Base-by-base conservation (phyloP, 2,888 invertebrate species). In the Rhabditoides inermis region DNA sequence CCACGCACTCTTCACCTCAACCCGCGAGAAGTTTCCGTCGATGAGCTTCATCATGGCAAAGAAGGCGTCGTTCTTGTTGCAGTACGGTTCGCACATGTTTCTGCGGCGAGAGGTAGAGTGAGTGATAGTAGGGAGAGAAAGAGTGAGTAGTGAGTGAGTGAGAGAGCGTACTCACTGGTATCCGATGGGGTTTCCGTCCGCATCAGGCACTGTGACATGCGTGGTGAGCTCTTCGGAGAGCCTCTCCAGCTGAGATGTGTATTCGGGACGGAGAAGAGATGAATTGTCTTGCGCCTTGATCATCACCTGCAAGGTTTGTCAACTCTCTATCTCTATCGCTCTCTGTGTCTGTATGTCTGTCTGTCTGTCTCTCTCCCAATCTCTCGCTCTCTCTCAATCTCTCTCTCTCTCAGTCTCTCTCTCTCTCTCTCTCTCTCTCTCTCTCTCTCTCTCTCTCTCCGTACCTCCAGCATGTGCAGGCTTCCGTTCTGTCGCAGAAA, bases 401-500 rank as follows among this genome's bases (percentile, higher is more conserved):
- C 22, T 46, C 37, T 49, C 39, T 22, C 7, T n/a, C 15, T 44
- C 26, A 25, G 22, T 40, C 1, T 40, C 10, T 40, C 18, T 40
- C 22, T 25, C 23, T 45, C 18, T 30, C 28, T 27, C 6, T 27
- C 2, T 42, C 1, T 22, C 26, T 18, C 26, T n/a, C n/a, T n/a
- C n/a, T n/a, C n/a, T n/a, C n/a, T 32, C 15, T n/a, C n/a, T n/a
- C n/a, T n/a, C n/a, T n/a, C n/a, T n/a, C n/a, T n/a, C n/a, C n/a
- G n/a, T n/a, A 68, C 65, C 53, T 68, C 65, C 35, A 68, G 56
- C 65, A 68, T 65, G 48, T 65, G 57, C 30, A 65, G 55, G 30
- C 63, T 61, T 42, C 68, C 68, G 49, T 68, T 64, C 49, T 68
- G 65, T 40, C 58, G 52, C n/a, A 68, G 55, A 39, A 68, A 68